Conservation (phyloP, 1,140 invertebrate genomes). For the Leguminivora glycinivorella region DNA sequence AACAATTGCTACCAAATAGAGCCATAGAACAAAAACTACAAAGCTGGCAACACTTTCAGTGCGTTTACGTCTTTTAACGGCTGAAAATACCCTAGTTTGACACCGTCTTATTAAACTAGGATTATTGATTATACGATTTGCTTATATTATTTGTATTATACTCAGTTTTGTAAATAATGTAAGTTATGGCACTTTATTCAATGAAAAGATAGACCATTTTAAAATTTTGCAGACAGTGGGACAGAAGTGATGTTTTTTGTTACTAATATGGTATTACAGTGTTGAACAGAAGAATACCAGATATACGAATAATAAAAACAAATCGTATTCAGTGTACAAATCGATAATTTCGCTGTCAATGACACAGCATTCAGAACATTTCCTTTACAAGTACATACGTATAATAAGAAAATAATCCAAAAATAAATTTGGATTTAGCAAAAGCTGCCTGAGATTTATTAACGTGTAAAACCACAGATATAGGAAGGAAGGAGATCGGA, state of each 20-base stretch:
- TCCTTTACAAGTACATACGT: not conserved
- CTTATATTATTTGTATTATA: not conserved
- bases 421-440: not conserved
- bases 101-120: conserved; percentile 50
- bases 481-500: too few species aligned
- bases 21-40: not conserved
- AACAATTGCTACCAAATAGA: not conserved
- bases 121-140: conserved; percentile 19
- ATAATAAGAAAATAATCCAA: not conserved
- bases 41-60: not conserved
- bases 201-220: too few species aligned
- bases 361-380: conserved; percentile 9
- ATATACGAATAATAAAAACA: conserved; percentile 5
- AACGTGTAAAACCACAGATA: too few species aligned
- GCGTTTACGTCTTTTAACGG: not conserved
- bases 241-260: too few species aligned
- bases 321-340: conserved; percentile 9
- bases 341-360: not conserved
- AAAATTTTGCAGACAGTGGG: too few species aligned
- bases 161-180: not conserved
- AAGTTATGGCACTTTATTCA: not conserved
- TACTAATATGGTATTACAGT: too few species aligned
- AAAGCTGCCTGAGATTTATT: not conserved
- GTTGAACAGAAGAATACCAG: too few species aligned
- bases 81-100: conserved; percentile 58